Evolutionary conservation across 2,797 vertebrate genomes (phyloP).

Genomic region (Capromys pilorides): DNA sequence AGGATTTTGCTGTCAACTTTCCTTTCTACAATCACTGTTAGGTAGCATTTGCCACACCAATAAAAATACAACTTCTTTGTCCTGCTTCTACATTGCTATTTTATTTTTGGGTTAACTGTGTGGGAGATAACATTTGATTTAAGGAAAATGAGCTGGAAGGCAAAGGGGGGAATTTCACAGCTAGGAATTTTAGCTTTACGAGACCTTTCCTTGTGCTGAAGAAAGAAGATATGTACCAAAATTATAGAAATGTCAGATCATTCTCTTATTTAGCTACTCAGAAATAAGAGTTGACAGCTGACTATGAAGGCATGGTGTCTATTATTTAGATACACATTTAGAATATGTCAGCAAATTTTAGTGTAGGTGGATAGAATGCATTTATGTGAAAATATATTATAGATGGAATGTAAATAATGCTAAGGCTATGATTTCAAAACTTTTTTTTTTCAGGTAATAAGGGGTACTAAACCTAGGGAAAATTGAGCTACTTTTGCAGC

Average conservation of each 20-base stretch:
- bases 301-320: neutral
- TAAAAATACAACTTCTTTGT: slow-evolving; percentile 22
- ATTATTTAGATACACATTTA: neutral
- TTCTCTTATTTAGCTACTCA: slow-evolving; percentile 47
- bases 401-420: slow-evolving; percentile 15
- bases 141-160: slow-evolving; percentile 44
- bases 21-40: neutral
- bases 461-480: too few species aligned
- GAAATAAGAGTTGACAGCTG: slow-evolving; percentile 53
- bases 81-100: neutral
- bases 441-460: neutral
- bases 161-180: slow-evolving; percentile 42
- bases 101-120: slow-evolving; percentile 56
- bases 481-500: neutral
- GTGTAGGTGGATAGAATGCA: slow-evolving; percentile 22
- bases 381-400: slow-evolving; percentile 25
- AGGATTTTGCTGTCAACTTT: neutral
- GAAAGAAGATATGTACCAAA: slow-evolving; percentile 21
- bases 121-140: slow-evolving; percentile 63
- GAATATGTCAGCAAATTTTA: slow-evolving; percentile 21
- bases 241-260: slow-evolving; percentile 62
- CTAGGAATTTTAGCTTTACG: slow-evolving; percentile 59
- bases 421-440: neutral
- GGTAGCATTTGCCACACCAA: neutral
- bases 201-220: slow-evolving; percentile 48